Evolutionary conservation across 2,113 vertebrate genomes (phyloP).

Genomic region (Saguinus midas): DNA sequence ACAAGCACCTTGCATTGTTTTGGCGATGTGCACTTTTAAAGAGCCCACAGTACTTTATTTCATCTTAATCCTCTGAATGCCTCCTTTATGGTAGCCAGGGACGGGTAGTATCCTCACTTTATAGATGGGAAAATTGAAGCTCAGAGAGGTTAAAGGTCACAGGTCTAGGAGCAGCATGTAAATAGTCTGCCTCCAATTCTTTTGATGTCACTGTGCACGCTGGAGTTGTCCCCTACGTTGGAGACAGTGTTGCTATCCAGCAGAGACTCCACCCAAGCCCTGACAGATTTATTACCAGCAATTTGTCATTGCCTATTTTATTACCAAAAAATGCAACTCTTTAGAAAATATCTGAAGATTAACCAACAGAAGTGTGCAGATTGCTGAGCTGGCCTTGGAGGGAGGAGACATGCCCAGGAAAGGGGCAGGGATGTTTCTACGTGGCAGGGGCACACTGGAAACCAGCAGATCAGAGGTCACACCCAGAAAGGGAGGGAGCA

Average conservation of each 20-base stretch:
- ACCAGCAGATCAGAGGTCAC: not conserved
- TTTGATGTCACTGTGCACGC: not conserved
- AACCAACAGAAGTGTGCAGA: not conserved
- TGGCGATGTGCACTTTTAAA: not conserved
- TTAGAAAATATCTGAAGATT: constrained; percentile 1
- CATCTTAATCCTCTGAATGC: not conserved
- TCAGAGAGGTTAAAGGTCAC: not conserved
- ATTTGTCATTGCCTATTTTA: constrained; percentile 31
- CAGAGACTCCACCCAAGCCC: not conserved
- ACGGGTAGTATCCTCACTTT: not conserved
- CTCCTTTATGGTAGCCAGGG: not conserved
- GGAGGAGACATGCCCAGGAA: not conserved
- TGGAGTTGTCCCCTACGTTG: not conserved
- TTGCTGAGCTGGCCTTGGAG: not conserved
- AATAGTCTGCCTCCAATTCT: not conserved
- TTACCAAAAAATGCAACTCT: not conserved
- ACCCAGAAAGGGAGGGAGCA: not conserved
- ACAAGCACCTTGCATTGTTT: not conserved
- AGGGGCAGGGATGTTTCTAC: not conserved
- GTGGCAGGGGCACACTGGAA: not conserved
- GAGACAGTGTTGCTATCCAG: not conserved
- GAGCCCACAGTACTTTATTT: not conserved
- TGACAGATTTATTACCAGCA: not conserved
- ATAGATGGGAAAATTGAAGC: not conserved
- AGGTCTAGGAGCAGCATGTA: not conserved